Evolutionary conservation across 2,113 vertebrate genomes (phyloP), one percentile per base, ranked within the genome.

Genomic region (Xenotilapia longispinis): DNA sequence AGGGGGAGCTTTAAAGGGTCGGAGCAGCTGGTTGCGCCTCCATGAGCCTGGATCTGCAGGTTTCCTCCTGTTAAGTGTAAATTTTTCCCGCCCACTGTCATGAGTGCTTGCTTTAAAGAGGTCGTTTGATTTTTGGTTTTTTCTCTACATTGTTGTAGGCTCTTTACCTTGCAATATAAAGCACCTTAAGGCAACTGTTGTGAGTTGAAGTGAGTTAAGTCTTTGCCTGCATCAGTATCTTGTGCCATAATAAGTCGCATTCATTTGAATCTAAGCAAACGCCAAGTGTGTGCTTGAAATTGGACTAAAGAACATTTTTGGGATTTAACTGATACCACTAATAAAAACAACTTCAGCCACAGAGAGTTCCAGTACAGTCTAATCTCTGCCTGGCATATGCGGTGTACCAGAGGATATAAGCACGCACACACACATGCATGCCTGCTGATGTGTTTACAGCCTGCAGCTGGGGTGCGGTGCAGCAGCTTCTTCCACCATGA

Each of bases 381-480:
- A 31, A 78, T 78, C 26, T 78, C 70, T 49, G 15, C 42, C 3
- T 78, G 70, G 70, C 42, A 19, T 78, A 31, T 28, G 26, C 42
- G 19, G 23, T 47, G 9, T 0, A 45, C 38, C 21, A 47, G 42
- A 78, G 42, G 9, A 19, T 49, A 19, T 49, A 70, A 75, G 40
- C 2, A 0, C 54, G 0, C 54, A 3, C 53, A 17, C 11, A 7
- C 23, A 2, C 57, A 53, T 28, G 40, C 89, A 42, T 81, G 60
- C 85, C 68, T 31, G 26, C 53, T 38, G 4, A 79, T 70, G 75
- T 87, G 81, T 93, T 90, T 88, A 88, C 87, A 70, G 86, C 82
- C 73, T 53, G 88, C 58, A 83, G 87, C 82, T 15, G n/a, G 70
- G 83, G 81, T 26, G 91, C 13, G 83, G 89, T 78, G 70, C 82